Evolutionary conservation across 2,113 vertebrate genomes (phyloP), one percentile per base, ranked within the genome.

Genomic region (Muscicapa adusta): DNA sequence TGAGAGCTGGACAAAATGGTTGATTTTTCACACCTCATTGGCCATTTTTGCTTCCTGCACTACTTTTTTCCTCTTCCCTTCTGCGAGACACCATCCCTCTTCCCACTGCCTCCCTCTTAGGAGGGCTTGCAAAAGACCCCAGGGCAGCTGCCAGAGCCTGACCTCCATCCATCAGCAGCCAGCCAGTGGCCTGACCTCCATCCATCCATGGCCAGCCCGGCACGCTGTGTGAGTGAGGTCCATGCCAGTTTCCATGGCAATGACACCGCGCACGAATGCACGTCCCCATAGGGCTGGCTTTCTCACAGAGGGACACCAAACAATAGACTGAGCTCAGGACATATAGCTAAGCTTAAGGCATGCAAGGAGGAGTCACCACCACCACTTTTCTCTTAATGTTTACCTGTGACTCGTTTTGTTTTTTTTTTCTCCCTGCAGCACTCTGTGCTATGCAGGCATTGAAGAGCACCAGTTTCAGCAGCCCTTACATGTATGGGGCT

Each of bases 181-280:
- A 6, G 18, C 5, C 60, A 51, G 86, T 10, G 54, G 38, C 77
- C 68, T 31, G 81, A 60, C 67, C 67, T 51, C 26, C 48, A 50
- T 50, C 48, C 81, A 28, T 67, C 47, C 68, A 36, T 15, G 0
- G 19, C 8, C 67, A 89, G 88, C 36, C 85, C 84, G 72, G 71
- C 88, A 4, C 13, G 15, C 66, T 60, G 76, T 74, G 92, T 83
- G 95, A 96, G 73, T 50, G 93, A 95, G 96, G 81, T 86, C 84
- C 94, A 83, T 85, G 95, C 62, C 4, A 5, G 96, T 97, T 97
- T 84, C 97, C 93, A 97, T 95, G 91, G 89, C 96, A 94, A 98
- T 96, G 57, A 81, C 87, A 91, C 88, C 29, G 56, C 80, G 19
- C 56, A 62, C 10, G 54, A 87, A 75, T 22, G n/a, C 45, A 67